Base-by-base conservation (phyloP, 2,888 invertebrate species). In the Leucophora obtusa region DNA sequence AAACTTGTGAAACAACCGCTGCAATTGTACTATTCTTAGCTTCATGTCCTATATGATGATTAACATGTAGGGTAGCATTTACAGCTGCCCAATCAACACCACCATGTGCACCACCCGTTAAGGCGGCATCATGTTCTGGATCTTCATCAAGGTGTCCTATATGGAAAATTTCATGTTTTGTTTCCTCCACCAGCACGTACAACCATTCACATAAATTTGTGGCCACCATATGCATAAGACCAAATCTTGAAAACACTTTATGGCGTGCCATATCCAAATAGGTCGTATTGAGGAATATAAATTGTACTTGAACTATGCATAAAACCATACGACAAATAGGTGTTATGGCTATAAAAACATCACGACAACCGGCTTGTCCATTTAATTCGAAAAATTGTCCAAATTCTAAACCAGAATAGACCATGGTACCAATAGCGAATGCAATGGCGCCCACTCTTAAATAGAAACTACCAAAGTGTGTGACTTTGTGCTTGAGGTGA, bases 181-280 rank as follows among this genome's bases (percentile, higher is more conserved):
- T 97, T 89, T 97, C 97, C 87, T 95, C 95, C 0, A 97, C 95
- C 21, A 97, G 91, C 4, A 96, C 96, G 87, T 95, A 94, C 62
- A 97, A 89, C 98, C 98, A 98, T 85, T 97, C 96, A 90, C 97
- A 97, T 15, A 98, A 90, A 90, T 98, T 98, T 17, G 97, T 96
- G 1, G 97, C 97, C 65, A 98, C 82, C 96, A 90, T 91, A 88
- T 98, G 98, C 97, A 98, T 97, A 53, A 97, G 92, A 8, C 98
- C 98, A 85, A 98, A 96, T 84, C 96, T 92, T 18, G 96, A 95
- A 65, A 96, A 92, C 58, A 94, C 92, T 86, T 94, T 93, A 86
- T 93, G 93, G 58, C 92, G 91, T 18, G 93, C 93, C 85, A 94
- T 92, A 82, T 93, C 92, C 85, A 94, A 91, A 87, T 93, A 92